phyloP scores from a whole-genome alignment of 2,113 vertebrate species.

The Oreotragus oreotragus region DNA sequence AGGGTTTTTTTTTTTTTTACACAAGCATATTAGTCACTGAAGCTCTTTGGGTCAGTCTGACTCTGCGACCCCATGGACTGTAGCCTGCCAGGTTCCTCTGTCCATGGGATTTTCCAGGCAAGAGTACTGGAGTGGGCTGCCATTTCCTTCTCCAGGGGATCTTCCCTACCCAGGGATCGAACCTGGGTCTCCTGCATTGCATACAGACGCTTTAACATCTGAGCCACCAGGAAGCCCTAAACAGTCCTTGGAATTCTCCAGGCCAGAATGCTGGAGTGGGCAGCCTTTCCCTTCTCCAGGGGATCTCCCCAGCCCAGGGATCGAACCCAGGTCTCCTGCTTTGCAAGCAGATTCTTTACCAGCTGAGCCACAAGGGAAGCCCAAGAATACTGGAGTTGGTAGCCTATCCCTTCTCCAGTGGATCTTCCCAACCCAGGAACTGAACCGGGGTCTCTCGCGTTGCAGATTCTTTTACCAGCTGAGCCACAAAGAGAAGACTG shows the following conservation, averaged over 20 bases:
- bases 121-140: background rate
- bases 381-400: background rate
- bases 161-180: background rate
- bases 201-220: background rate
- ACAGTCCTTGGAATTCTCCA: background rate
- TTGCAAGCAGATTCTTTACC: background rate
- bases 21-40: background rate
- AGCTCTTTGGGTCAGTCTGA: background rate
- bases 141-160: background rate
- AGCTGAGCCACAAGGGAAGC: background rate
- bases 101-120: background rate
- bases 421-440: background rate
- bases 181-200: background rate
- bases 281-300: background rate
- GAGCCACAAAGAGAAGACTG: background rate
- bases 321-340: background rate
- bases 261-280: background rate
- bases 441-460: background rate
- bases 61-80: background rate
- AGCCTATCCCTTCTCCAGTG: rapidly evolving
- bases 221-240: background rate
- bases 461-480: background rate
- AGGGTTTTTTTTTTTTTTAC: background rate
- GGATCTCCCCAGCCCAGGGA: background rate
- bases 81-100: background rate